phyloP scores from a whole-genome alignment of 2,113 vertebrate species.

The Hymenochirus boettgeri region DNA sequence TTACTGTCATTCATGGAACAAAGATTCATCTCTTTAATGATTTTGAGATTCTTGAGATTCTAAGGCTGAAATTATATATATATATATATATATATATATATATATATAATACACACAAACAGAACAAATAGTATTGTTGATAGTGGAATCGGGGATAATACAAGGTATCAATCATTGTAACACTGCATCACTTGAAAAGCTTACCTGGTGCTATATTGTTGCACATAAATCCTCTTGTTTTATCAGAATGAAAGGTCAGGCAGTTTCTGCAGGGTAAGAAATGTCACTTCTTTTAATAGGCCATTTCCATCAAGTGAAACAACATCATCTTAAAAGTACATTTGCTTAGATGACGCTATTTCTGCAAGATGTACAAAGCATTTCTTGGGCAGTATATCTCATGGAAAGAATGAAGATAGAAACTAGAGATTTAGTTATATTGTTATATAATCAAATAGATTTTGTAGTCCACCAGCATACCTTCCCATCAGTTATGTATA shows the following conservation, averaged over 20 bases:
- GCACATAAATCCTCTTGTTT: not conserved
- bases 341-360: not conserved
- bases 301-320: not conserved
- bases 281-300: not conserved
- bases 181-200: not conserved
- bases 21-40: no score
- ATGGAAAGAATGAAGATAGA: no score
- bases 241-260: slow-evolving; percentile 4
- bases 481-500: no score
- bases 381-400: not conserved
- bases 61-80: no score
- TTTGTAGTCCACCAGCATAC: no score
- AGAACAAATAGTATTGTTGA: not conserved
- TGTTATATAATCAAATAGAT: no score
- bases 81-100: no score
- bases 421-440: no score
- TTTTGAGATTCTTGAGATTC: no score
- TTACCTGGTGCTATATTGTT: not conserved
- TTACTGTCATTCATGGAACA: no score
- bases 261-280: not conserved
- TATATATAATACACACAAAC: not conserved
- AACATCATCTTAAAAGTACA: not conserved
- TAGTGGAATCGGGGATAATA: not conserved
- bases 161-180: not conserved
- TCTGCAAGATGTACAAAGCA: not conserved